Evolutionary conservation across 2,888 invertebrate species (phyloP).

Genomic region (Agapostemon virescens): DNA sequence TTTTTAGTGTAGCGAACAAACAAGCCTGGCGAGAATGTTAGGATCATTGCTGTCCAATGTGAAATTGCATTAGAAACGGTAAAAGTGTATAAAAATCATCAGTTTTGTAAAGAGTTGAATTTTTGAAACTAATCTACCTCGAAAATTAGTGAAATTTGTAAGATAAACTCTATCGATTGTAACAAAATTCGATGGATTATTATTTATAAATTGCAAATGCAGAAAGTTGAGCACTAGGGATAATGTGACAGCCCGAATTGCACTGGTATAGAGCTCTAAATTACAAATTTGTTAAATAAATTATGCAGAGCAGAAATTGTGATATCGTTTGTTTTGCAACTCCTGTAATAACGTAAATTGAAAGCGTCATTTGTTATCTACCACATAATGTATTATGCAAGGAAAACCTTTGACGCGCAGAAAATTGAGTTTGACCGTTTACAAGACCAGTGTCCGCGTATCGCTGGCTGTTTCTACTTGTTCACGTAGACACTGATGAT

Average conservation of each 20-base stretch:
- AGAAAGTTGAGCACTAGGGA: not conserved
- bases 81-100: too few relatives aligned
- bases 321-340: too few relatives aligned
- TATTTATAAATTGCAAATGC: not conserved
- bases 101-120: not conserved
- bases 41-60: not conserved
- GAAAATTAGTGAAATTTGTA: too few relatives aligned
- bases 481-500: not conserved
- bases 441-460: not conserved
- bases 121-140: too few relatives aligned
- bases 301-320: not conserved
- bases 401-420: not conserved
- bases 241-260: not conserved
- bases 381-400: not conserved
- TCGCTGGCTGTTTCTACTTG: not conserved
- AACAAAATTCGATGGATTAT: not conserved
- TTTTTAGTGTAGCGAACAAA: not conserved
- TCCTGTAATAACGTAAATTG: not conserved
- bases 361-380: not conserved
- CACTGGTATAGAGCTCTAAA: not conserved
- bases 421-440: not conserved
- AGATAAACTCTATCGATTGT: too few relatives aligned
- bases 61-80: too few relatives aligned
- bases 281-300: not conserved
- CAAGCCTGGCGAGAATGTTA: not conserved